Evolutionary conservation across 2,888 invertebrate genomes (phyloP).

Genomic region (Stenichneumon culpator): DNA sequence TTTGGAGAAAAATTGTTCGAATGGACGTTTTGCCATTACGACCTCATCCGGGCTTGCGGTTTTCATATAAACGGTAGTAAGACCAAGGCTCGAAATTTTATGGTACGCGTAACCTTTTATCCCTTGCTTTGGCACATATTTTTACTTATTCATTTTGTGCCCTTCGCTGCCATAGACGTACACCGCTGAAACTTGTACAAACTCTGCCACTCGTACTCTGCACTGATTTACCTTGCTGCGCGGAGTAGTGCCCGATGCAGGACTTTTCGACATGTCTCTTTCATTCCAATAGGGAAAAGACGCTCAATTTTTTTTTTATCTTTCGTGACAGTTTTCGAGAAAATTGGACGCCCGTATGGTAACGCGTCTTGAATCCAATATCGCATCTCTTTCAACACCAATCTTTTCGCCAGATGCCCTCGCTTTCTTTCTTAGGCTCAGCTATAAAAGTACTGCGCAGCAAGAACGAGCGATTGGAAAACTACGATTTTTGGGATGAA

Average conservation of each 20-base stretch:
- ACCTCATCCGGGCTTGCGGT: conserved; percentile 1
- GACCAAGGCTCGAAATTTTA: conserved; percentile 25
- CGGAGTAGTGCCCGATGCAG: background rate
- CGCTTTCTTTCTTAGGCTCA: background rate
- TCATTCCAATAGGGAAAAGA: background rate
- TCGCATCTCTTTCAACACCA: background rate
- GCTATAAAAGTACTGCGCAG: background rate
- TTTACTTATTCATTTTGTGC: conserved; percentile 66
- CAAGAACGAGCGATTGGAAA: conserved; percentile 10
- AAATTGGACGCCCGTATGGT: conserved; percentile 2
- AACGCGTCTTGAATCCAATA: conserved; percentile 1
- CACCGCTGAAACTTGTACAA: conserved; percentile 1
- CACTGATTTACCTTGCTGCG: background rate
- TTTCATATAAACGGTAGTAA: conserved; percentile 10
- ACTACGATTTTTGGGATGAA: conserved; percentile 2
- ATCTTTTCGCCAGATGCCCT: background rate
- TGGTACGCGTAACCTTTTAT: conserved; percentile 6
- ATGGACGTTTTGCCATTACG: conserved; percentile 1
- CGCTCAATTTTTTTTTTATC: background rate
- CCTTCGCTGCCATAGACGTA: conserved; percentile 23
- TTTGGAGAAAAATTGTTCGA: conserved; percentile 16
- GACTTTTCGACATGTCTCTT: background rate
- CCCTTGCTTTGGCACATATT: conserved; percentile 34
- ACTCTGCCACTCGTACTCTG: background rate
- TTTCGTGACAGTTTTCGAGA: background rate